Evolutionary conservation across 1,140 invertebrate species (phyloP).

Genomic region (Pseudomyrmex gracilis): DNA sequence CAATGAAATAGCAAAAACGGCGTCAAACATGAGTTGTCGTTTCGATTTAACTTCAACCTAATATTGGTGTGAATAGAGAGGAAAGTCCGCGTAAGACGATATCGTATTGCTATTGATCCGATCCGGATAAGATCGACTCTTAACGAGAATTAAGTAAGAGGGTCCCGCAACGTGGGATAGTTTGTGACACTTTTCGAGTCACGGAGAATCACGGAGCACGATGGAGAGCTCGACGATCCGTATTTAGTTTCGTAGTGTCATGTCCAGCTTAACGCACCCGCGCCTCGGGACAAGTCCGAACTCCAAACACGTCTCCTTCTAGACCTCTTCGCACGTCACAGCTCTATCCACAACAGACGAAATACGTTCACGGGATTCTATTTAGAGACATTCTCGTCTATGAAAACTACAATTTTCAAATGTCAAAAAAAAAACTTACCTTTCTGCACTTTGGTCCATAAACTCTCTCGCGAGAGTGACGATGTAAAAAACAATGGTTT

Average conservation of each 20-base stretch:
- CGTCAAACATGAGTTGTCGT: neutral
- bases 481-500: constrained; percentile 25
- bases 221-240: constrained; percentile 56
- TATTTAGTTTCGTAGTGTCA: constrained; percentile 84
- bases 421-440: neutral
- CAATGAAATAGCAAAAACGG: too few relatives aligned
- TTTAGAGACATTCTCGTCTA: neutral
- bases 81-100: constrained; percentile 63
- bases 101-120: constrained; percentile 64
- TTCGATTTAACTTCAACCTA: constrained; percentile 14
- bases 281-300: constrained; percentile 82
- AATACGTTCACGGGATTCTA: constrained; percentile 31
- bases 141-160: constrained; percentile 79
- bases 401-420: neutral
- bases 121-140: constrained; percentile 61
- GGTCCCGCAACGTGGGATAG: constrained; percentile 66
- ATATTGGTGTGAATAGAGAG: constrained; percentile 41
- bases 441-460: too few relatives aligned
- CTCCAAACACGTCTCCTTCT: constrained; percentile 78
- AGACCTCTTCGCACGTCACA: constrained; percentile 75
- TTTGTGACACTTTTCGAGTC: constrained; percentile 76
- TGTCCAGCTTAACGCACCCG: constrained; percentile 84
- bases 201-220: constrained; percentile 63
- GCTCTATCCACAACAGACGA: constrained; percentile 75
- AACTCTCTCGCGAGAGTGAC: neutral